These are phyloP conservation scores for Chironomus striatipennis DNA, from an alignment of 1,140 invertebrate species.

Conservation along the genomic window DNA sequence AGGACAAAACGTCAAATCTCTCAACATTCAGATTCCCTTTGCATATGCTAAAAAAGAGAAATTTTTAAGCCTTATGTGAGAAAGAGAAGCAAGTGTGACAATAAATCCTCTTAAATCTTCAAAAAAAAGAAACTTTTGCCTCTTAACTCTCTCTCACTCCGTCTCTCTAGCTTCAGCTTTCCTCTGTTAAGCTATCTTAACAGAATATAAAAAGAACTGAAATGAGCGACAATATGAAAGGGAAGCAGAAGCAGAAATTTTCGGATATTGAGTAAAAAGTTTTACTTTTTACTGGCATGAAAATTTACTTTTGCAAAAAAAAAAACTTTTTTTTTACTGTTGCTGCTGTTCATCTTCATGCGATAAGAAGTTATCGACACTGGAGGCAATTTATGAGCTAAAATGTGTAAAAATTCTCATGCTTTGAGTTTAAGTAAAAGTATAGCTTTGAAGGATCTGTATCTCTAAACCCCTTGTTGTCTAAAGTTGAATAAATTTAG, in stretches of 20 bases:
- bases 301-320: background rate
- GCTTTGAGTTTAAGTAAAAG: background rate
- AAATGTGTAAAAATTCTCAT: constrained; percentile 14
- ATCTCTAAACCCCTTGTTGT: too few species aligned
- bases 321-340: background rate
- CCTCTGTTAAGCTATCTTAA: background rate
- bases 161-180: too few species aligned
- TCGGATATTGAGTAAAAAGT: background rate
- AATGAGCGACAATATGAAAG: too few species aligned
- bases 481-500: too few species aligned
- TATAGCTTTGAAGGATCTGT: too few species aligned
- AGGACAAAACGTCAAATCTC: too few species aligned
- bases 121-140: background rate
- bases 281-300: background rate
- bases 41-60: background rate
- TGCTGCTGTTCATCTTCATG: background rate
- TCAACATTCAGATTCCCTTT: too few species aligned
- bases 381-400: background rate
- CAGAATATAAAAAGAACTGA: background rate
- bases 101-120: constrained; percentile 9
- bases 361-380: constrained; percentile 12
- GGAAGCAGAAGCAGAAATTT: background rate
- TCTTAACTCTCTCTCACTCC: background rate
- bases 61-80: background rate
- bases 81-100: background rate